Evolutionary conservation across 2,797 vertebrate genomes (phyloP).

Genomic region (Pseudotriccus pelzelni): DNA sequence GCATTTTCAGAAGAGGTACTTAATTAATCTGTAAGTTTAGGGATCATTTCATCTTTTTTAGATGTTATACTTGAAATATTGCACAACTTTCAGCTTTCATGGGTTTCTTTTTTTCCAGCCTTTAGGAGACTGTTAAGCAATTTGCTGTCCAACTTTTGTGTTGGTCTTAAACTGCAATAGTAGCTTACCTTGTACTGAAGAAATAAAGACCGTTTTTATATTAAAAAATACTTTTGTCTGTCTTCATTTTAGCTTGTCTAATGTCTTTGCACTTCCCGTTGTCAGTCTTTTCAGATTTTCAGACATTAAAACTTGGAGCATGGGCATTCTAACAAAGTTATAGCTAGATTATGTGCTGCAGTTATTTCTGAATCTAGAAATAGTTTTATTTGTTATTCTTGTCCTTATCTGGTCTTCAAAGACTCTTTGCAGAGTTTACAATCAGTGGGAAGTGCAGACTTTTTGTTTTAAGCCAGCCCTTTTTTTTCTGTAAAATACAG

Average conservation of each 20-base stretch:
- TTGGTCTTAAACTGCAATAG: conserved; percentile 80
- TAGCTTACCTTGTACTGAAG: conserved; percentile 81
- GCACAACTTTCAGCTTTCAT: conserved; percentile 73
- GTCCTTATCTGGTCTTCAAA: background rate
- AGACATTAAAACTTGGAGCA: background rate
- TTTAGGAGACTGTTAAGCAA: conserved; percentile 81
- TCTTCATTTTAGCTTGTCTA: conserved; percentile 63
- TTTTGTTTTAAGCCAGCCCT: background rate
- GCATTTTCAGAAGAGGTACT: conserved; percentile 57
- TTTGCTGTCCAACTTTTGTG: conserved; percentile 78
- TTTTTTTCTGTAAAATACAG: background rate
- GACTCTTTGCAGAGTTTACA: background rate
- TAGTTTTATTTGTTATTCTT: background rate
- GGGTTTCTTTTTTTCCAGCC: conserved; percentile 73
- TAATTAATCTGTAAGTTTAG: conserved; percentile 37
- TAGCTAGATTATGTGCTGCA: background rate
- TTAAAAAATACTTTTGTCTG: conserved; percentile 62
- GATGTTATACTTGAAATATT: conserved; percentile 71
- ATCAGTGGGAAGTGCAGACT: background rate
- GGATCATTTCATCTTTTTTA: conserved; percentile 62
- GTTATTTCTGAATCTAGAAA: background rate
- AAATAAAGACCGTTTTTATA: conserved; percentile 80
- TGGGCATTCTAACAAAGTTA: background rate
- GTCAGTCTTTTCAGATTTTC: background rate
- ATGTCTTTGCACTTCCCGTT: background rate